A percentile compares a stretch with the other conserved stretches of the same genome.
Conservation (phyloP, 2,888 invertebrate species). For the Cabera pusaria region DNA sequence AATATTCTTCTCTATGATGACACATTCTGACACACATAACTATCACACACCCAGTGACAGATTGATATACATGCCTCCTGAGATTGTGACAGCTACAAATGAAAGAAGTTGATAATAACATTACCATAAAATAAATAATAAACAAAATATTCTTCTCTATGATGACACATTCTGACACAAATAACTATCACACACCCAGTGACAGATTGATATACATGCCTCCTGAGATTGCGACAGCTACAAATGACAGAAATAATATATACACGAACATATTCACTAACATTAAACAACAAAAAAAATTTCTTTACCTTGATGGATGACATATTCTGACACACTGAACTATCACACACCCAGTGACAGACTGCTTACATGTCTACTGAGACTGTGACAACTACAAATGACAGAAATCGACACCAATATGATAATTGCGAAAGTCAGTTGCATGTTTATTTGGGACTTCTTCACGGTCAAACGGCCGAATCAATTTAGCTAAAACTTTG, state of each 20-base stretch:
- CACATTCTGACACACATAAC: constrained; percentile 10
- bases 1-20: neutral
- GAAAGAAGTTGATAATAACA: constrained; percentile 3
- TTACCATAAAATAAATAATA: too few relatives aligned
- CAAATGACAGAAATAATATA: constrained; percentile 6
- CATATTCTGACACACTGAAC: constrained; percentile 5
- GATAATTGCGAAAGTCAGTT: too few relatives aligned
- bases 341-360: constrained; percentile 31
- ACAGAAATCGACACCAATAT: too few relatives aligned
- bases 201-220: constrained; percentile 28
- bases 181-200: constrained; percentile 24
- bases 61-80: constrained; percentile 28
- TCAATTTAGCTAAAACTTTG: too few relatives aligned
- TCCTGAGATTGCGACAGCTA: constrained; percentile 28
- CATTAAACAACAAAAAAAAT: too few relatives aligned
- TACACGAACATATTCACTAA: too few relatives aligned
- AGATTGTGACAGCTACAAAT: constrained; percentile 19
- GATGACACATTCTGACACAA: constrained; percentile 3
- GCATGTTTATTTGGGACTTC: too few relatives aligned
- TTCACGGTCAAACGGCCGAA: too few relatives aligned
- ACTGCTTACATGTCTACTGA: constrained; percentile 28
- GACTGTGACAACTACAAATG: constrained; percentile 15
- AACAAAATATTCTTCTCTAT: too few relatives aligned
- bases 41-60: constrained; percentile 28
- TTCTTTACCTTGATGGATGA: neutral